phyloP scores from a whole-genome alignment of 2,797 vertebrate genomes.

The Lates japonicus region DNA sequence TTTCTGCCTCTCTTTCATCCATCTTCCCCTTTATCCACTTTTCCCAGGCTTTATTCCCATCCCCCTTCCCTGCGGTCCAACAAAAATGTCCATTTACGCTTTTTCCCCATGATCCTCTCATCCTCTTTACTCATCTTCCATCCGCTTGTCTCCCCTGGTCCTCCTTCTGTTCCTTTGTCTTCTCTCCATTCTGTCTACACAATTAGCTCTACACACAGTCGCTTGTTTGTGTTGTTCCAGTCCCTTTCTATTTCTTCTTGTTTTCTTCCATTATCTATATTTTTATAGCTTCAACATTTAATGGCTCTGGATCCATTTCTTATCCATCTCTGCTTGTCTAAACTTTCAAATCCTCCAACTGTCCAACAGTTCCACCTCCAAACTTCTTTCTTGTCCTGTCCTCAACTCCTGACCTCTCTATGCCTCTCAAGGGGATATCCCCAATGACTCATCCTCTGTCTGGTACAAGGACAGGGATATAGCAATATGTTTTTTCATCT shows the following conservation, averaged over 20 bases:
- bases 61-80: not conserved
- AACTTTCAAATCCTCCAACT: conserved; percentile 9
- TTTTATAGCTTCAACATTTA: conserved; percentile 14
- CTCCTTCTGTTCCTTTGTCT: not conserved
- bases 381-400: conserved; percentile 32
- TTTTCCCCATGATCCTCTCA: not conserved
- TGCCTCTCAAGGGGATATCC: conserved; percentile 47
- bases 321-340: conserved; percentile 19
- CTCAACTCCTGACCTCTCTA: conserved; percentile 40
- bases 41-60: not conserved
- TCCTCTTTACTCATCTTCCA: not conserved
- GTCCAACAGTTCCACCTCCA: conserved; percentile 28
- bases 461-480: conserved; percentile 47
- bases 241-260: not conserved
- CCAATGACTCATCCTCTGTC: conserved; percentile 71
- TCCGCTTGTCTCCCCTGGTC: not conserved
- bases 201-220: not conserved
- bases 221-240: not conserved
- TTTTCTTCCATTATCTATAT: not conserved
- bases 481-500: conserved; percentile 56
- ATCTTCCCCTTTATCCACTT: not conserved
- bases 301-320: not conserved
- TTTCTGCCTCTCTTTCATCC: not conserved
- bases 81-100: not conserved
- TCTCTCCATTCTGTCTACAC: not conserved